A percentile compares a stretch with the other conserved stretches of the same genome.
phyloP scores from a whole-genome alignment of 2,888 invertebrate species.

The Ctena decussata region DNA sequence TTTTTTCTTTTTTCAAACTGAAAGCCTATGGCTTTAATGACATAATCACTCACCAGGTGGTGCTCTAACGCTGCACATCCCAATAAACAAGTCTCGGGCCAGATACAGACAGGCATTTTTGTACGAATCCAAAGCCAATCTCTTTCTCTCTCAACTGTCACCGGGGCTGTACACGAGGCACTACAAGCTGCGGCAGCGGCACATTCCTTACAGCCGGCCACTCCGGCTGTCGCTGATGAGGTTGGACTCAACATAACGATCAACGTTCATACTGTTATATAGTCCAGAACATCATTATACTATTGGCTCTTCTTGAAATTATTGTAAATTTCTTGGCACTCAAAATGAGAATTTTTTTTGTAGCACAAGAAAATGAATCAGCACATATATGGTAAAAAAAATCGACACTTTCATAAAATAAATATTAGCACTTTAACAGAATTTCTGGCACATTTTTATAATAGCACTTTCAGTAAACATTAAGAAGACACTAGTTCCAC shows the following conservation, averaged over 20 bases:
- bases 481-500: too few species aligned
- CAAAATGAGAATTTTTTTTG: background rate
- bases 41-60: slow-evolving; percentile 22
- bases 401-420: background rate
- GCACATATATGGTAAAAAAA: too few species aligned
- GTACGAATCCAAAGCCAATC: slow-evolving; percentile 74
- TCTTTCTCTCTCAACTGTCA: slow-evolving; percentile 71
- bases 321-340: background rate
- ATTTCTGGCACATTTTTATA: background rate
- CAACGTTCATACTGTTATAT: background rate
- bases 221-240: slow-evolving; percentile 44
- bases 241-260: background rate
- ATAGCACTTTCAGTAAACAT: background rate
- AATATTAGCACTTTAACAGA: background rate
- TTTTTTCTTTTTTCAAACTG: too few species aligned
- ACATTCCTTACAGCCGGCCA: slow-evolving; percentile 67
- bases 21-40: too few species aligned
- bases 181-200: slow-evolving; percentile 60
- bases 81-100: slow-evolving; percentile 79
- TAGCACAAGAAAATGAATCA: background rate
- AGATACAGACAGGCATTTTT: slow-evolving; percentile 79
- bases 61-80: slow-evolving; percentile 70
- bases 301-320: background rate
- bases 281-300: background rate
- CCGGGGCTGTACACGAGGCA: slow-evolving; percentile 44